phyloP scores from a whole-genome alignment of 2,113 vertebrate species.

The Pelmatolapia mariae region DNA sequence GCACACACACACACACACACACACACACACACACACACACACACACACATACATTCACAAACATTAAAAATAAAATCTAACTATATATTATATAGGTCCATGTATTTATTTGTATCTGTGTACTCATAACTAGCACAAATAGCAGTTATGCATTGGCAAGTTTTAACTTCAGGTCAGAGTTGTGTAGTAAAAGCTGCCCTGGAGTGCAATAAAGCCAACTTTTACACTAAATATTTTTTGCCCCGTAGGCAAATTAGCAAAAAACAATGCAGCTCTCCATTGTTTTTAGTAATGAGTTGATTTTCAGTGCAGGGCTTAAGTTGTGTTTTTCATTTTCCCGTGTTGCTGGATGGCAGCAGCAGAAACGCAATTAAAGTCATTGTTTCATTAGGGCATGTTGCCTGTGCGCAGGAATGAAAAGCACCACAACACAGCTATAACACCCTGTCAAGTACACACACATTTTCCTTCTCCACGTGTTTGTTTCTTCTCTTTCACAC shows the following conservation, averaged over 20 bases:
- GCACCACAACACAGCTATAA: constrained; percentile 16
- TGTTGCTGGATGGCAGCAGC: constrained; percentile 36
- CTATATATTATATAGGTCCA: not conserved
- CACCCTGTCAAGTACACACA: not conserved
- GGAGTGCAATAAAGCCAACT: constrained; percentile 33
- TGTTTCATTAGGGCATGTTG: constrained; percentile 37
- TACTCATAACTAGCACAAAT: not conserved
- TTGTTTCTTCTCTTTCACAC: not conserved
- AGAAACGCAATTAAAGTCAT: constrained; percentile 53
- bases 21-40: not conserved
- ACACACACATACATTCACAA: not conserved
- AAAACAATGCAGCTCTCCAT: constrained; percentile 36
- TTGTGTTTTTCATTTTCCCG: constrained; percentile 46
- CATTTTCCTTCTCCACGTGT: not conserved
- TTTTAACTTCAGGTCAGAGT: constrained; percentile 6
- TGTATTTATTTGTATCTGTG: not conserved
- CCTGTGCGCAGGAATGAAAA: constrained; percentile 29
- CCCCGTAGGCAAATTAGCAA: constrained; percentile 13
- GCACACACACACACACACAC: not conserved
- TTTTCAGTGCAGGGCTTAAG: not conserved
- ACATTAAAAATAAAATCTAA: not conserved
- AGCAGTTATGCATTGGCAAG: not conserved
- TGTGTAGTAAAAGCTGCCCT: constrained; percentile 32
- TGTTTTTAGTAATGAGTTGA: constrained; percentile 50
- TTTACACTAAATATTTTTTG: constrained; percentile 7